Evolutionary conservation across 2,888 invertebrate species (phyloP).

Genomic region (Liopterus haemorrhoidalis): DNA sequence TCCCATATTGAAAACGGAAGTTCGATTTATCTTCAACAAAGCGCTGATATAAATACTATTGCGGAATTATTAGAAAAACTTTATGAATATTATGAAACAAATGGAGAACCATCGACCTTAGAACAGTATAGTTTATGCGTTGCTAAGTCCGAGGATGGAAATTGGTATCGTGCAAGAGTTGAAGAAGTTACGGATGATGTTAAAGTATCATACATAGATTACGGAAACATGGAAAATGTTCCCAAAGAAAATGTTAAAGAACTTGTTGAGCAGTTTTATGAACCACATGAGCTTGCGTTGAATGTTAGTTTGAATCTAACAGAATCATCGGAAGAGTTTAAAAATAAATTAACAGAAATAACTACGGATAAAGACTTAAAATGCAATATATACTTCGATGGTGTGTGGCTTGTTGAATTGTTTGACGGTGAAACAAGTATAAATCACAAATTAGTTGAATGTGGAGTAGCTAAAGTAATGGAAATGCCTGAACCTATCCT

Average conservation of each 20-base stretch:
- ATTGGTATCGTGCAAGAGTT: conserved; percentile 66
- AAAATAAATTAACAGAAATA: conserved; percentile 45
- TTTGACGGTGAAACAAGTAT: conserved; percentile 50
- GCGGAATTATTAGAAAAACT: conserved; percentile 49
- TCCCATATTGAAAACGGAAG: conserved; percentile 54
- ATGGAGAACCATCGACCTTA: conserved; percentile 30
- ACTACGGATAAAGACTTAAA: conserved; percentile 48
- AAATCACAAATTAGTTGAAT: conserved; percentile 48
- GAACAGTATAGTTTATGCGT: conserved; percentile 7
- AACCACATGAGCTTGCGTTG: conserved; percentile 38
- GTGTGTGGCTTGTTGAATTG: conserved; percentile 53
- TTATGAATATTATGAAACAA: conserved; percentile 52
- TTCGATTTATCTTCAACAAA: conserved; percentile 59
- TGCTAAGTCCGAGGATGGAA: conserved; percentile 48
- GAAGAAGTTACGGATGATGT: conserved; percentile 45
- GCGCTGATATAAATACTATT: conserved; percentile 48
- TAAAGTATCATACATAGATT: conserved; percentile 60
- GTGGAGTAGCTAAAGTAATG: conserved; percentile 35
- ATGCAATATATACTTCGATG: conserved; percentile 48
- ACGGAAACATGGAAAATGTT: conserved; percentile 62
- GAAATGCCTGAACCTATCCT: conserved; percentile 15
- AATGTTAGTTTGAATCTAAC: conserved; percentile 37
- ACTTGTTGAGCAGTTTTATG: conserved; percentile 39
- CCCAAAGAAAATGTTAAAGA: conserved; percentile 40
- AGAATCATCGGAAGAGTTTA: conserved; percentile 20